Evolutionary conservation across 1,140 invertebrate genomes (phyloP), one percentile per base, ranked within the genome.

Genomic region (Magallana ariakensis): DNA sequence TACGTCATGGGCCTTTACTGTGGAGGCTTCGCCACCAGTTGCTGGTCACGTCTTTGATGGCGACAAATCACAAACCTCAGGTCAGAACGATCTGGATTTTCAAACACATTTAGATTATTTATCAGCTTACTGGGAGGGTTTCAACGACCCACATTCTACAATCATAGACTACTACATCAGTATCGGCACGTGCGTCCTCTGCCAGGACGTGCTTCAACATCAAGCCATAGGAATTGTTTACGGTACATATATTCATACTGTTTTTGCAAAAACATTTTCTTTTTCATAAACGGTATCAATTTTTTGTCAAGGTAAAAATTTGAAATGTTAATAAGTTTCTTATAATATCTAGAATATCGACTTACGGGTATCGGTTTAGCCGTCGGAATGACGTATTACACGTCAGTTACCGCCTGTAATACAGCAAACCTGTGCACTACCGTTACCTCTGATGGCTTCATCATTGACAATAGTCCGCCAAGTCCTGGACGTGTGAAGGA

Each of bases 321-420:
- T 46, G 33, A 46, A 46, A 46, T 4, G 2, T 46, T 46, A 2
- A 46, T 3, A 46, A 46, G 33, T 46, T 46, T 46, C 19, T 62
- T 62, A 13, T 85, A 85, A 10, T 62, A 16, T 89, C 13, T 85
- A 90, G 89, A 88, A 82, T 86, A 87, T 87, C 56, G 46, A 9
- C 33, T 89, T 16, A 83, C 62, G 8, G 70, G 88, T 19, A n/a
- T 89, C n/a, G 60, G 66, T 19, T 86, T 91, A n/a, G 70, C 85
- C 13, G 84, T 83, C n/a, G 92, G 91, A 11, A 33, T 89, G 9
- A 89, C 19, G 19, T 92, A 92, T 86, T 92, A 88, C 53, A 89
- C 89, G 1, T 91, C 91, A 26, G 87, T 92, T n/a, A 89, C 88
- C 5, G 92, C 90, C 11, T 92, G 91, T 88, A 92, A 92, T 80